These are phyloP conservation scores for Heteromyza rotundicornis DNA, from an alignment of 2,888 invertebrate species.

Conservation along the genomic window DNA sequence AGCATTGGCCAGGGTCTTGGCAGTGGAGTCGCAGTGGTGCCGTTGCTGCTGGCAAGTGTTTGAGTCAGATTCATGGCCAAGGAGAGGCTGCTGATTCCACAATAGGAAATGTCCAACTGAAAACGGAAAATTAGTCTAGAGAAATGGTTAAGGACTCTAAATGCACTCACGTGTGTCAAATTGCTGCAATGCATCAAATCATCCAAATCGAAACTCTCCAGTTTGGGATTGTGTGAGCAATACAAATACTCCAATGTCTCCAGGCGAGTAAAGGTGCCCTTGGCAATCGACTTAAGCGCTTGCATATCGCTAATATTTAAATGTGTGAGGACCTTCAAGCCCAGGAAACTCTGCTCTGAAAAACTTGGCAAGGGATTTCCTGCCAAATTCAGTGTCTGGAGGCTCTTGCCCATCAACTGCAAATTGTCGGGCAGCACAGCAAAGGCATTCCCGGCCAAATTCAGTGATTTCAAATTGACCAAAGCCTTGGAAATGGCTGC, in stretches of 20 bases:
- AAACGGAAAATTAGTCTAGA: slow-evolving; percentile 10
- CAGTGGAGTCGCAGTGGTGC: slow-evolving; percentile 13
- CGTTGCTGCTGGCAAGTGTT: slow-evolving; percentile 23
- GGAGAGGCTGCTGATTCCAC: slow-evolving; percentile 65
- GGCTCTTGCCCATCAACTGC: slow-evolving; percentile 64
- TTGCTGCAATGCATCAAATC: slow-evolving; percentile 58
- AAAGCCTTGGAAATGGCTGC: slow-evolving; percentile 65
- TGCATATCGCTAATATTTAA: slow-evolving; percentile 70
- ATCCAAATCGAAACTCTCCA: slow-evolving; percentile 67
- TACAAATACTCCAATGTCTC: slow-evolving; percentile 59
- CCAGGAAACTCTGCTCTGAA: slow-evolving; percentile 68
- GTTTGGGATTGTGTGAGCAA: slow-evolving; percentile 65
- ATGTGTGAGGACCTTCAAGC: slow-evolving; percentile 65
- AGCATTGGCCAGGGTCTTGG: slow-evolving; percentile 60
- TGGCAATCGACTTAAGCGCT: slow-evolving; percentile 66
- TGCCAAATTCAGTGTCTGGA: slow-evolving; percentile 69
- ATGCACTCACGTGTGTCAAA: slow-evolving; percentile 45
- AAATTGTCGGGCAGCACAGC: slow-evolving; percentile 68
- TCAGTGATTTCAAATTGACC: slow-evolving; percentile 65
- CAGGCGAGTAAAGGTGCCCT: slow-evolving; percentile 66
- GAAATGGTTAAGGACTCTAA: too few species aligned
- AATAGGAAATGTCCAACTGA: slow-evolving; percentile 71
- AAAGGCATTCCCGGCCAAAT: slow-evolving; percentile 69
- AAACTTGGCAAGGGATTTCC: slow-evolving; percentile 69
- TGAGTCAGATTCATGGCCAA: slow-evolving; percentile 26